These are phyloP conservation scores for Fopius arisanus DNA, from an alignment of 1,140 invertebrate species.

Conservation along the genomic window DNA sequence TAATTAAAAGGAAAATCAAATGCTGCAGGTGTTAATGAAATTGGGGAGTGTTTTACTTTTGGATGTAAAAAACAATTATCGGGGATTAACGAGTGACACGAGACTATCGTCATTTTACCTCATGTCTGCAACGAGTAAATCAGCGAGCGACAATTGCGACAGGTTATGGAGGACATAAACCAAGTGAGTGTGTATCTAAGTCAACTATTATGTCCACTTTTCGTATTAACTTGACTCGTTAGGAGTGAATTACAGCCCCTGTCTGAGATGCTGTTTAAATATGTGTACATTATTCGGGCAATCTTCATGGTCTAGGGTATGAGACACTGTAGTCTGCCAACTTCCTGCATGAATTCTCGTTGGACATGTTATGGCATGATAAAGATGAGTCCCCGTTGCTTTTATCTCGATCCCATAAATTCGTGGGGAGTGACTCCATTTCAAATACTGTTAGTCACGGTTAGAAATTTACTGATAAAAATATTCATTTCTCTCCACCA, in stretches of 20 bases:
- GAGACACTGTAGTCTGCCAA: slow-evolving; percentile 18
- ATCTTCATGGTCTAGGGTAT: neutral
- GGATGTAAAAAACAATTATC: too few species aligned
- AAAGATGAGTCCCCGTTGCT: slow-evolving; percentile 17
- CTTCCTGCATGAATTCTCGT: slow-evolving; percentile 1
- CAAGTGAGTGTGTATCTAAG: slow-evolving; percentile 19
- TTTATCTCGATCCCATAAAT: neutral
- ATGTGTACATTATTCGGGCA: neutral
- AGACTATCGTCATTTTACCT: neutral
- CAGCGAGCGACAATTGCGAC: slow-evolving; percentile 42
- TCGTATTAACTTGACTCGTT: slow-evolving; percentile 32
- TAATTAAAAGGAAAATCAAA: too few species aligned
- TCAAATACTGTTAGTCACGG: neutral
- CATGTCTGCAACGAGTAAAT: neutral
- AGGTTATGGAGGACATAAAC: slow-evolving; percentile 44
- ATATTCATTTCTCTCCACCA: too few species aligned
- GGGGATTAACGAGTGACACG: too few species aligned
- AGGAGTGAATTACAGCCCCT: slow-evolving; percentile 25
- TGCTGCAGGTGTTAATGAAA: too few species aligned
- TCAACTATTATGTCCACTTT: slow-evolving; percentile 31
- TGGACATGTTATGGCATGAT: slow-evolving; percentile 31
- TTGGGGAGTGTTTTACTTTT: too few species aligned
- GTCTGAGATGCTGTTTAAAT: neutral
- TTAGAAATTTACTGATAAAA: too few species aligned
- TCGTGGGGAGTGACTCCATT: neutral